A percentile compares a stretch with the other conserved stretches of the same genome.
Evolutionary conservation across 2,888 invertebrate species (phyloP).

Genomic region (Liodrosophila aerea): DNA sequence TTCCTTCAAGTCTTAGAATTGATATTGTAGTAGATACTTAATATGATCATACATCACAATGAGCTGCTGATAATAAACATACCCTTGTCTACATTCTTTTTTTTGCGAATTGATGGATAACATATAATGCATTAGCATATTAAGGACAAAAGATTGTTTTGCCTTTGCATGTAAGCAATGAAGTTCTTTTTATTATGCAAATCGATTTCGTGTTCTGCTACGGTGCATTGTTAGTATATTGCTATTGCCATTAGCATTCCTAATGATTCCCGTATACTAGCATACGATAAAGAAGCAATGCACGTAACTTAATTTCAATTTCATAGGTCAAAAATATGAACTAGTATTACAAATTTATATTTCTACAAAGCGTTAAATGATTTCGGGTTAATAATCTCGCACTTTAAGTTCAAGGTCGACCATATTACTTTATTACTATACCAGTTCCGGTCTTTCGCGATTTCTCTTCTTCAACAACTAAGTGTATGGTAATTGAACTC

Average conservation of each 20-base stretch:
- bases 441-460: no score
- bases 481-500: slow-evolving; percentile 14
- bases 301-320: slow-evolving; percentile 35
- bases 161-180: slow-evolving; percentile 22
- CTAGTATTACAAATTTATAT: neutral
- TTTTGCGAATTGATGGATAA: slow-evolving; percentile 41
- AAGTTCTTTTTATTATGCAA: slow-evolving; percentile 50
- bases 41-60: neutral
- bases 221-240: slow-evolving; percentile 42
- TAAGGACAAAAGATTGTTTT: slow-evolving; percentile 4
- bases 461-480: slow-evolving; percentile 7
- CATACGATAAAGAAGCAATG: slow-evolving; percentile 51
- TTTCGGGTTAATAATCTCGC: slow-evolving; percentile 32
- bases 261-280: slow-evolving; percentile 42
- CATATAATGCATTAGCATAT: slow-evolving; percentile 34
- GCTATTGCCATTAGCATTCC: slow-evolving; percentile 51
- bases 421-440: neutral
- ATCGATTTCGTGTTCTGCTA: slow-evolving; percentile 50
- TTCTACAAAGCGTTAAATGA: neutral
- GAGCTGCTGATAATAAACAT: slow-evolving; percentile 40
- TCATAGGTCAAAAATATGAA: slow-evolving; percentile 40
- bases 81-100: slow-evolving; percentile 40
- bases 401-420: slow-evolving; percentile 49
- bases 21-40: no score
- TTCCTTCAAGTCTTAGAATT: no score